Evolutionary conservation across 2,113 vertebrate species (phyloP).

Genomic region (Phainopepla nitens): DNA sequence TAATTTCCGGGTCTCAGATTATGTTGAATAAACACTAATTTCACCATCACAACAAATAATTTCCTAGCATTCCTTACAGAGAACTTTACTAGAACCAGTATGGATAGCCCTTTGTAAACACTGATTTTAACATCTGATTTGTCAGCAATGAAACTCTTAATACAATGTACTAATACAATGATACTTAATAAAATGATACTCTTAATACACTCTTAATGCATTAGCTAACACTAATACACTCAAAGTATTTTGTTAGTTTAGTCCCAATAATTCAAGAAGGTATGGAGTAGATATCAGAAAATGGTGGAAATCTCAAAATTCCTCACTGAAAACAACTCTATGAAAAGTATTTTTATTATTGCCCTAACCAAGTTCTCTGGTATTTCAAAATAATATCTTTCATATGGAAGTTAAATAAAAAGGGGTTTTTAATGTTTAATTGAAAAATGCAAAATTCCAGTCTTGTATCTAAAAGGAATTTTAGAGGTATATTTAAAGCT

Average conservation of each 20-base stretch:
- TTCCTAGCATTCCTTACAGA: neutral
- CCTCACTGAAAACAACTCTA: neutral
- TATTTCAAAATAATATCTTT: neutral
- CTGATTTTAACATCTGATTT: neutral
- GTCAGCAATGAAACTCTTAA: neutral
- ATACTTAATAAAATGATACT: too few species aligned
- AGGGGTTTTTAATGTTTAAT: accelerated
- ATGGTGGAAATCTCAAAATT: neutral
- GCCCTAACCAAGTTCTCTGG: neutral
- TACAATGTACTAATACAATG: too few species aligned
- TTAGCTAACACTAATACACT: too few species aligned
- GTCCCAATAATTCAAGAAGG: neutral
- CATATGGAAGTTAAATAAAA: neutral
- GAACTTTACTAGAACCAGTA: neutral
- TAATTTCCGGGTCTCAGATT: neutral
- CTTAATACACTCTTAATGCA: too few species aligned
- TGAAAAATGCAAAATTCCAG: neutral
- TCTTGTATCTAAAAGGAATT: neutral
- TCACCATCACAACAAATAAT: neutral
- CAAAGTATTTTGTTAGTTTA: neutral
- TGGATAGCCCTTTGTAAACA: neutral
- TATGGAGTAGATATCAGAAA: neutral
- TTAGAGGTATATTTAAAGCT: neutral
- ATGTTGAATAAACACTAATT: neutral
- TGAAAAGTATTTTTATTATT: neutral